Evolutionary conservation across 2,797 vertebrate species (phyloP), one percentile per base, ranked within the genome.

Genomic region (Knipowitschia caucasica): DNA sequence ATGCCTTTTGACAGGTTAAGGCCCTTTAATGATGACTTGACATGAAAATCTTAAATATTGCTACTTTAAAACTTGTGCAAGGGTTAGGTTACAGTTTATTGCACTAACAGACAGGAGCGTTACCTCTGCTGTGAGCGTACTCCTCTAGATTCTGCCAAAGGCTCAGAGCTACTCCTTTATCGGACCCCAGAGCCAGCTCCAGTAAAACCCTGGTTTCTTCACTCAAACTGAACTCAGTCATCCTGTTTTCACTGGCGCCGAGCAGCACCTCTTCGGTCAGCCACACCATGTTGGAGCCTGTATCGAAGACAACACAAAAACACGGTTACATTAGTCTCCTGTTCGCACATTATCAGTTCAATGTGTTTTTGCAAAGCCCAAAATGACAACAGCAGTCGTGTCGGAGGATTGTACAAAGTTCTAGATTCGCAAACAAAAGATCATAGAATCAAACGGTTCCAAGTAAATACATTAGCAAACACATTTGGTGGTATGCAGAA

Each of bases 71-170:
- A n/a, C n/a, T n/a, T n/a, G n/a, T n/a, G n/a, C n/a, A n/a, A n/a
- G n/a, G n/a, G n/a, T n/a, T n/a, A n/a, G n/a, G n/a, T n/a, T n/a
- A n/a, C n/a, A n/a, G n/a, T n/a, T n/a, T n/a, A n/a, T 5, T 21
- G 4, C 20, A 39, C 18, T 12, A 25, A 31, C 29, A 53, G 42
- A 11, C 9, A 33, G 11, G 17, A 25, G 15, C 26, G 6, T 24
- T 49, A 90, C 91, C 91, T 84, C 87, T 87, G 64, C 81, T 86
- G 4, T 76, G 77, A 14, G 89, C 88, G 9, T 89, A 90, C 51
- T 90, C 90, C 78, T 91, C 89, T 89, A 92, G 89, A 68, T 86
- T 90, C 69, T 69, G 86, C 90, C 89, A 90, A 50, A 92, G 75
- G 27, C 68, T 65, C 10, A 79, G 67, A 35, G 90, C 89, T 18